phyloP scores from a whole-genome alignment of 2,797 vertebrate genomes.

The Danio choprae region DNA sequence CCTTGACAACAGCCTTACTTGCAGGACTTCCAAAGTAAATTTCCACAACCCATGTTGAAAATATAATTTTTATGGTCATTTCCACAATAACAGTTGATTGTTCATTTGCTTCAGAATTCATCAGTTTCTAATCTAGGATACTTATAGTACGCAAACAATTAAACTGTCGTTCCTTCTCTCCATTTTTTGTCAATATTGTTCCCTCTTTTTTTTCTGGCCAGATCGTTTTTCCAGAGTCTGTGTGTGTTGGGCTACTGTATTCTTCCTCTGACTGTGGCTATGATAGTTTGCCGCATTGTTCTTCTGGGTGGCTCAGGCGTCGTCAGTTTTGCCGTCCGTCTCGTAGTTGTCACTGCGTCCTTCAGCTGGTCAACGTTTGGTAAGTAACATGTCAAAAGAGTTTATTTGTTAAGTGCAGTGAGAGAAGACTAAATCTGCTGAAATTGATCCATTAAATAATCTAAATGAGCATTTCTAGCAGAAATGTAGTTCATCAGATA shows the following conservation, averaged over 20 bases:
- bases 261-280: conserved; percentile 90
- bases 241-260: conserved; percentile 97
- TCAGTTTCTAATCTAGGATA: background rate
- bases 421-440: background rate
- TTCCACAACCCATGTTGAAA: too few species aligned
- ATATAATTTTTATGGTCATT: background rate
- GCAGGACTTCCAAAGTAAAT: too few species aligned
- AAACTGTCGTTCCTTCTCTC: background rate
- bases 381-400: conserved; percentile 66
- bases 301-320: conserved; percentile 75
- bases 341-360: conserved; percentile 85
- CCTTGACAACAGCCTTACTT: too few species aligned
- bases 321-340: conserved; percentile 82
- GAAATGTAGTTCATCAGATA: background rate
- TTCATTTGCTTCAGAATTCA: background rate
- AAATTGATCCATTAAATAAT: background rate
- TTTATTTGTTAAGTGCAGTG: too few species aligned
- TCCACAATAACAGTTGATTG: background rate
- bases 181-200: background rate
- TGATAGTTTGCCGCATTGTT: conserved; percentile 90
- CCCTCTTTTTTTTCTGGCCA: conserved; percentile 54
- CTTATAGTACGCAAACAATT: background rate
- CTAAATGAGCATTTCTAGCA: background rate
- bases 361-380: conserved; percentile 93
- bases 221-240: conserved; percentile 97